Conservation (phyloP, 1,140 invertebrate genomes). For the Lanistes nyassanus region DNA sequence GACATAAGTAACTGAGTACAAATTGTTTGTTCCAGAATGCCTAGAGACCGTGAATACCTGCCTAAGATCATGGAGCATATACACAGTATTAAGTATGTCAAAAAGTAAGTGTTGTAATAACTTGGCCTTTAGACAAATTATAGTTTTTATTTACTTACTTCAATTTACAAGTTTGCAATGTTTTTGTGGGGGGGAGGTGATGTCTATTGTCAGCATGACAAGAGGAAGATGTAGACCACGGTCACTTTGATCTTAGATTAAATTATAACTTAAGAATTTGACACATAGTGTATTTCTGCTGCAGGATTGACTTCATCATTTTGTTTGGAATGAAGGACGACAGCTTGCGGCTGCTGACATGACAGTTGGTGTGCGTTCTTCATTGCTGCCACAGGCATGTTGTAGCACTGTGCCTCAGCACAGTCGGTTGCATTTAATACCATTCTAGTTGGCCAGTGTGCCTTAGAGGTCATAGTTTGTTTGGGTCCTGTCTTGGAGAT, state of each 20-base stretch:
- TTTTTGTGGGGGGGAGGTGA: neutral
- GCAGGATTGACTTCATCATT: conserved; percentile 44
- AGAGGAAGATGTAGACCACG: neutral
- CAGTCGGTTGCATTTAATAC: too few species aligned
- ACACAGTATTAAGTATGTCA: conserved; percentile 48
- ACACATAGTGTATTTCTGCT: conserved; percentile 9
- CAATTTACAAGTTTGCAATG: neutral
- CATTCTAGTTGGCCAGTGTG: too few species aligned
- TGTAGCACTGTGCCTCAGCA: too few species aligned
- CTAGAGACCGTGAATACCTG: conserved; percentile 48
- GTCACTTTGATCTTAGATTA: neutral
- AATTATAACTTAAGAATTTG: neutral
- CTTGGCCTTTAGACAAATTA: too few species aligned
- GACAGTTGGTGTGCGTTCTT: neutral
- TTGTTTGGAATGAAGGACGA: conserved; percentile 54
- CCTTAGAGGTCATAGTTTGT: too few species aligned
- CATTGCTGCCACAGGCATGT: too few species aligned
- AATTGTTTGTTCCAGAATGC: conserved; percentile 36
- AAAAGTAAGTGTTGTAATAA: conserved; percentile 47
- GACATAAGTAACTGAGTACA: neutral
- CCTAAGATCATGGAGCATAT: conserved; percentile 48
- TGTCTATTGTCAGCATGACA: neutral
- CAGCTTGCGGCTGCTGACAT: conserved; percentile 45
- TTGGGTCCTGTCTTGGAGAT: too few species aligned
- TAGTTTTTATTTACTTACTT: neutral